Evolutionary conservation across 2,113 vertebrate genomes (phyloP).

Genomic region (Myocastor coypus): DNA sequence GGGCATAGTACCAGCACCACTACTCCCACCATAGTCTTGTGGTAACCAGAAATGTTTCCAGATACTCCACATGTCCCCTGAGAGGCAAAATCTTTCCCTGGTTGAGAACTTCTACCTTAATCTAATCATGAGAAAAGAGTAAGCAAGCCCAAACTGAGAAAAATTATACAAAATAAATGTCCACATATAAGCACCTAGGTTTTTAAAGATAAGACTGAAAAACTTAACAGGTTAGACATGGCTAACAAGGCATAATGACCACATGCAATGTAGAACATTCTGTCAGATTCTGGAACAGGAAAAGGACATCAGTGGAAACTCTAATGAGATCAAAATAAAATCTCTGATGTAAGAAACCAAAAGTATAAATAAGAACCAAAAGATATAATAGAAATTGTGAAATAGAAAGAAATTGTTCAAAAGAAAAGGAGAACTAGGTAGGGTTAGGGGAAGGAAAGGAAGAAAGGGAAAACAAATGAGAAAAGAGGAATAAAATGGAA

Average conservation of each 20-base stretch:
- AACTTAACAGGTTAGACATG: conserved; percentile 6
- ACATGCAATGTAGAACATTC: neutral
- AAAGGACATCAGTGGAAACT: neutral
- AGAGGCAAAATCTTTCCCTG: neutral
- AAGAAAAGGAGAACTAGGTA: neutral
- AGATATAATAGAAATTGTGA: neutral
- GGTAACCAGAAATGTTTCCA: neutral
- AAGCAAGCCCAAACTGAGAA: neutral
- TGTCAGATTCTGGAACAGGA: neutral
- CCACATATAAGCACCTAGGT: neutral
- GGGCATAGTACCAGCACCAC: neutral
- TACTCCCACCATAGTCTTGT: neutral
- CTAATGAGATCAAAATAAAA: neutral
- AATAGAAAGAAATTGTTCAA: neutral
- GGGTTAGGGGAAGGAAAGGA: neutral
- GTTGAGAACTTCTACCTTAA: neutral
- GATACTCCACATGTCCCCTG: neutral
- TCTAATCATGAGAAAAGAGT: neutral
- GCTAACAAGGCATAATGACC: neutral
- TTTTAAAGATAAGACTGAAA: neutral
- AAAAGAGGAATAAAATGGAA: neutral
- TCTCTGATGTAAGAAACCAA: neutral
- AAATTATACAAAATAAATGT: neutral
- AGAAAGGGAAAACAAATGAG: neutral
- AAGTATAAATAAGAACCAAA: neutral